Evolutionary conservation across 2,113 vertebrate genomes (phyloP), one percentile per base, ranked within the genome.

Genomic region (Chloebia gouldiae): DNA sequence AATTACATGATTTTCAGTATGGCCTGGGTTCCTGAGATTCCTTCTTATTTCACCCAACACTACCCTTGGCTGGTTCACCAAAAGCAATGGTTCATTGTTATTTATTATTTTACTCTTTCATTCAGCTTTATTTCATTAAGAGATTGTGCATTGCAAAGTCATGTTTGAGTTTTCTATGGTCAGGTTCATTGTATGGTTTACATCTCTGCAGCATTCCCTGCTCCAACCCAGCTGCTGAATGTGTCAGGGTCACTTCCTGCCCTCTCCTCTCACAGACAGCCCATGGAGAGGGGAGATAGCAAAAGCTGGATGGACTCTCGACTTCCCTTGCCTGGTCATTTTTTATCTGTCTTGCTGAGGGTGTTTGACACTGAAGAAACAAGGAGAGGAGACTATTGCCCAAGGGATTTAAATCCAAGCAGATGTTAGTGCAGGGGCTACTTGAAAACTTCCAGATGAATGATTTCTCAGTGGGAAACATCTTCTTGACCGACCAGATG

Each of bases 361-460:
- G 10, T 44, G 16, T 79, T 75, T 75, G 39, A 37, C 30, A 19
- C 30, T 33, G 40, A 63, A 79, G 57, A 82, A 86, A 37, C 3
- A 54, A 66, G 25, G 66, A 81, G 56, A 68, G 2, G 1, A 91
- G 39, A 44, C 35, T 10, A 17, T 30, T 73, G 20, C 65, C 44
- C 51, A 56, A 39, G 73, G 39, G 64, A 2, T 45, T 89, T 89
- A 30, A 49, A 71, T 71, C 24, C 59, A 83, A 88, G 54, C 71
- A 88, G 71, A 54, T 66, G n/a, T 78, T 87, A 54, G 33, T 4
- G 0, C 65, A 75, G 1, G 0, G 51, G 15, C 57, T 92, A 68
- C 69, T 71, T 81, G 78, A 79, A 94, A 89, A 87, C 85, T 84
- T 84, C 77, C 64, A 65, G n/a, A 77, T 80, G 11, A 84, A 51